Base-by-base conservation (phyloP, 2,113 vertebrate genomes). In the Nanger granti region DNA sequence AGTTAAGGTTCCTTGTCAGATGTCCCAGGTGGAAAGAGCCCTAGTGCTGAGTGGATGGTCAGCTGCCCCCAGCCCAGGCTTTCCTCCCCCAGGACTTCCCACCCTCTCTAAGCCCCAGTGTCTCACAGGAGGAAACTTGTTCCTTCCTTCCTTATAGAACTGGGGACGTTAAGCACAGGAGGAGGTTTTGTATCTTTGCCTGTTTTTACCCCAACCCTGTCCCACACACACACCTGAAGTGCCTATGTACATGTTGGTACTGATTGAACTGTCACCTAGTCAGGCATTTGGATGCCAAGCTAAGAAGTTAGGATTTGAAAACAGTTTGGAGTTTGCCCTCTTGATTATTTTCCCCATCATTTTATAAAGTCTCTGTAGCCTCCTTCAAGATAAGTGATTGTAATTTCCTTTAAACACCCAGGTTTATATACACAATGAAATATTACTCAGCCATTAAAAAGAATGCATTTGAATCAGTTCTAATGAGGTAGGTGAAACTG, bases 1-100 rank as follows among this genome's bases (percentile, higher is more conserved):
- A 64, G 62, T 64, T 29, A 64, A 64, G 28, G 7, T 64, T 64
- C 29, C 62, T 64, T 28, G 29, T 34, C 62, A 64, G 29, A 64
- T 64, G 6, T 10, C 29, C 20, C 17, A 29, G 66, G 26, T 55
- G 82, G 41, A 83, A 55, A 10, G 29, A 66, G 31, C 44, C 31
- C 54, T 22, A 11, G 1, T 28, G 52, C 57, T 2, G 13, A 62
- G 18, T 0, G 2, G 60, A 12, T 0, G 20, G 31, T 73, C 90
- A 82, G 60, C 54, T 66, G 64, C 64, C 64, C 54, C 18, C 54
- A 55, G 55, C 64, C 31, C 64, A 66, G 64, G 18, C 18, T 55
- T 18, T 55, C 55, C 55, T 55, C 18, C 55, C 13, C 62, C 12
- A 64, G 62, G 62, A 28, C 28, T 64, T 34, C 62, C 29, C 62